A percentile compares a stretch with the other conserved stretches of the same genome.
Evolutionary conservation across 92 coral and sea anemone species (phyloP).

Genomic region (Epizoanthus fatuus): DNA sequence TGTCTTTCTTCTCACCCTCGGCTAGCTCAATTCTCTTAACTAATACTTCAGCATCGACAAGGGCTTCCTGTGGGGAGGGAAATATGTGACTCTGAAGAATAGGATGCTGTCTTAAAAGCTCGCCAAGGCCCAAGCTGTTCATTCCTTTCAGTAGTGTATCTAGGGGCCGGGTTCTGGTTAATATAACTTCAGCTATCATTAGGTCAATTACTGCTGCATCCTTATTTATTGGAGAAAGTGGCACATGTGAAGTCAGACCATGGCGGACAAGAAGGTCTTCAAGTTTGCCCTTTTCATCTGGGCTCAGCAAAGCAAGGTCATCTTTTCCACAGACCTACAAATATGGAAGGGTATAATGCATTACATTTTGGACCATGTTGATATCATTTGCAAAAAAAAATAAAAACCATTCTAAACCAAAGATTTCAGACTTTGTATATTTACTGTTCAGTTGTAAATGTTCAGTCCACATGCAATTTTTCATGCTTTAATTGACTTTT

Average conservation of each 20-base stretch:
- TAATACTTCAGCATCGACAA: slow-evolving; percentile 26
- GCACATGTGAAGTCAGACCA: slow-evolving; percentile 69
- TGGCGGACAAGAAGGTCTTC: slow-evolving; percentile 75
- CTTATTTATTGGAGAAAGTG: slow-evolving; percentile 58
- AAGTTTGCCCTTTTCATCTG: slow-evolving; percentile 62
- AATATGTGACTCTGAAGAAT: no score
- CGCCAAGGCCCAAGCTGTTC: slow-evolving; percentile 77
- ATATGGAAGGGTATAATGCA: no score
- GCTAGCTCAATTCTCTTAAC: slow-evolving; percentile 52
- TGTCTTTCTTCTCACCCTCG: slow-evolving; percentile 46
- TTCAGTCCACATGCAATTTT: no score
- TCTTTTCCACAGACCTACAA: slow-evolving; percentile 50
- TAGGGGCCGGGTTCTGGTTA: slow-evolving; percentile 64
- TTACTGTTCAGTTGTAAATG: no score
- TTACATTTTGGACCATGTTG: no score
- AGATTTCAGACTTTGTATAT: no score
- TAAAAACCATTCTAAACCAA: no score
- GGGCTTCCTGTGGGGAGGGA: neutral
- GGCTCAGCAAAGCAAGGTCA: neutral
- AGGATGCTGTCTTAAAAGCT: slow-evolving; percentile 63
- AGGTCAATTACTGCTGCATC: slow-evolving; percentile 64
- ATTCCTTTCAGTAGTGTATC: slow-evolving; percentile 67
- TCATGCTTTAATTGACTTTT: no score
- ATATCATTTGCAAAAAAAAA: no score
- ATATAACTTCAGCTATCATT: slow-evolving; percentile 70